Percentiles rank a stretch among this genome's conserved stretches.
Evolutionary conservation across 2,888 invertebrate species (phyloP).

Genomic region (Drosophila heteroneura): DNA sequence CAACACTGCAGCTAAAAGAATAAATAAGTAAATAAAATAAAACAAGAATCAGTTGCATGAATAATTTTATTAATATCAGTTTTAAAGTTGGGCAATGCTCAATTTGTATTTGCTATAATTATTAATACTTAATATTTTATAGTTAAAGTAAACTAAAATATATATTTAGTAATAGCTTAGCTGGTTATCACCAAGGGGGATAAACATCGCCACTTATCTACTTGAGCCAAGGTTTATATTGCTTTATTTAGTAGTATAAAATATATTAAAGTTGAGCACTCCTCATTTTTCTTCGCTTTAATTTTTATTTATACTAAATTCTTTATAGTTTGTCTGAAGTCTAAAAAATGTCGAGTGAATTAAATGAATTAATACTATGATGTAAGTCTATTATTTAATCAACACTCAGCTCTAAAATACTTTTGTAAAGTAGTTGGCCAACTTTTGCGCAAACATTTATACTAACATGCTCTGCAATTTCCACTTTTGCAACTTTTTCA

Average conservation of each 20-base stretch:
- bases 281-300: neutral
- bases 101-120: neutral
- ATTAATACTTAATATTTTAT: neutral
- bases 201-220: neutral
- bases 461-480: constrained; percentile 71
- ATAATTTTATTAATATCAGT: neutral
- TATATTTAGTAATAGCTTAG: neutral
- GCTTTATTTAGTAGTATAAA: neutral
- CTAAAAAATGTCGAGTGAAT: neutral
- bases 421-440: neutral
- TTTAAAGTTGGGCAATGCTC: neutral
- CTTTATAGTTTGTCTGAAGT: neutral
- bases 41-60: neutral
- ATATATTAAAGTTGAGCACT: neutral
- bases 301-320: neutral
- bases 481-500: constrained; percentile 6
- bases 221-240: neutral
- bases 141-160: neutral
- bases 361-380: neutral
- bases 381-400: neutral
- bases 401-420: neutral
- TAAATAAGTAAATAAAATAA: neutral
- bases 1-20: neutral
- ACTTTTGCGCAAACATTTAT: constrained; percentile 15
- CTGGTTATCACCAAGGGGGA: neutral